A percentile compares a stretch with the other conserved stretches of the same genome.
These are phyloP conservation scores for Anarrhichthys ocellatus DNA, from an alignment of 2,113 vertebrate genomes.

Conservation along the genomic window DNA sequence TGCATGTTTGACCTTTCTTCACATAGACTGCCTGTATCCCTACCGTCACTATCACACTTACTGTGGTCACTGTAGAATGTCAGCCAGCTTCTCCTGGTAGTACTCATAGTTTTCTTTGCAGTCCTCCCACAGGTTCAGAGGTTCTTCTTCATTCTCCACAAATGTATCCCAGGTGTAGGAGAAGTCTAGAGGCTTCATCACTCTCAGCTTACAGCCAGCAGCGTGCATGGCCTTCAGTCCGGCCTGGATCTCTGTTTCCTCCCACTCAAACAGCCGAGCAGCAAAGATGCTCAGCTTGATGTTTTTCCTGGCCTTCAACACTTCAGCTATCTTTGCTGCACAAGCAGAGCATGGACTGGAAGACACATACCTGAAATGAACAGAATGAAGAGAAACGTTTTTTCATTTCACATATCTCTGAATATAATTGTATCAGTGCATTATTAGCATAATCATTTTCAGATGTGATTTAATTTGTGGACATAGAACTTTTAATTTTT, in stretches of 20 bases:
- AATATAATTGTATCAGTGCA: not conserved
- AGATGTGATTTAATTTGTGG: not conserved
- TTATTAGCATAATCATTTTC: not conserved
- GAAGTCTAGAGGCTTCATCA: slow-evolving; percentile 97
- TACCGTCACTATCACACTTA: slow-evolving; percentile 22
- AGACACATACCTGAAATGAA: slow-evolving; percentile 90
- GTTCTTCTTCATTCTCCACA: slow-evolving; percentile 90
- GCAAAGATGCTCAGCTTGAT: slow-evolving; percentile 88
- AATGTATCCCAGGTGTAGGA: slow-evolving; percentile 94
- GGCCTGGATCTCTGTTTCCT: slow-evolving; percentile 88
- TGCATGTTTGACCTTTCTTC: not conserved
- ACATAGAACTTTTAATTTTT: not conserved
- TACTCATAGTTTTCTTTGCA: slow-evolving; percentile 94
- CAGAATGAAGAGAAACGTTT: not conserved
- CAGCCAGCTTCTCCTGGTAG: slow-evolving; percentile 92
- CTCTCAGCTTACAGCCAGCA: slow-evolving; percentile 90
- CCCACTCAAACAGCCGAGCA: slow-evolving; percentile 93
- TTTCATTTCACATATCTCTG: not conserved
- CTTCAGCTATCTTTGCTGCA: slow-evolving; percentile 84
- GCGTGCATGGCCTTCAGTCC: slow-evolving; percentile 86
- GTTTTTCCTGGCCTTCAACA: slow-evolving; percentile 82
- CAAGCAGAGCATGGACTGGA: slow-evolving; percentile 92
- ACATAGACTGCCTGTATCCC: not conserved
- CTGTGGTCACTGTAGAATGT: slow-evolving; percentile 86
- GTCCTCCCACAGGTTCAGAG: slow-evolving; percentile 94